Evolutionary conservation across 2,797 vertebrate genomes (phyloP), one percentile per base, ranked within the genome.

Genomic region (Rhodeus uyekii): DNA sequence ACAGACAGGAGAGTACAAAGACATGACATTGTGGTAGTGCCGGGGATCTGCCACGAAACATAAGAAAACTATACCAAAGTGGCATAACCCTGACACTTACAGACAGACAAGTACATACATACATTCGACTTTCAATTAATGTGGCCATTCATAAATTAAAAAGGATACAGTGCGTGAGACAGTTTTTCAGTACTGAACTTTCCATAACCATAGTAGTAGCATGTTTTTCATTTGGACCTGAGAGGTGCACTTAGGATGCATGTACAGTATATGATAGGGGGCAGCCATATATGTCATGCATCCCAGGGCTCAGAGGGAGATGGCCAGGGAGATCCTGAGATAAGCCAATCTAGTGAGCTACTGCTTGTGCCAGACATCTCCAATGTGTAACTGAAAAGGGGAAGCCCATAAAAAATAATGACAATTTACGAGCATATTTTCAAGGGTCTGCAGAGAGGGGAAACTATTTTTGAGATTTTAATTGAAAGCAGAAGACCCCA

Each of bases 341-440:
- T 80, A 85, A 77, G 44, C 68, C 74, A 50, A 60, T 65, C 32
- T 65, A 61, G 42, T 60, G 50, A 79, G 86, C 85, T 78, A 65
- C 83, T 75, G 68, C 78, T 78, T 88, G 82, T 86, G 81, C 72
- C 79, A 81, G 85, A 85, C 63, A 79, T 84, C 81, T 84, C 87
- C 88, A 82, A 91, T 86, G 85, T 88, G 89, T 84, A 88, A 91
- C 87, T 71, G 85, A 91, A 91, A 92, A 86, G 72, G 82, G 86
- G 87, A 87, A 93, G 90, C 91, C 91, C 87, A n/a, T 94, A 91
- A 93, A 94, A 91, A 87, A 91, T 91, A 91, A 93, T 92, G 86
- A 89, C 60, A 44, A 86, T 93, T 93, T 92, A 93, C 84, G 86
- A 91, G 91, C 82, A 86, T 87, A 89, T 88, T 90, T 91, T 88